Evolutionary conservation across 2,888 invertebrate genomes (phyloP), one percentile per base, ranked within the genome.

Genomic region (Anarsia innoxiella): DNA sequence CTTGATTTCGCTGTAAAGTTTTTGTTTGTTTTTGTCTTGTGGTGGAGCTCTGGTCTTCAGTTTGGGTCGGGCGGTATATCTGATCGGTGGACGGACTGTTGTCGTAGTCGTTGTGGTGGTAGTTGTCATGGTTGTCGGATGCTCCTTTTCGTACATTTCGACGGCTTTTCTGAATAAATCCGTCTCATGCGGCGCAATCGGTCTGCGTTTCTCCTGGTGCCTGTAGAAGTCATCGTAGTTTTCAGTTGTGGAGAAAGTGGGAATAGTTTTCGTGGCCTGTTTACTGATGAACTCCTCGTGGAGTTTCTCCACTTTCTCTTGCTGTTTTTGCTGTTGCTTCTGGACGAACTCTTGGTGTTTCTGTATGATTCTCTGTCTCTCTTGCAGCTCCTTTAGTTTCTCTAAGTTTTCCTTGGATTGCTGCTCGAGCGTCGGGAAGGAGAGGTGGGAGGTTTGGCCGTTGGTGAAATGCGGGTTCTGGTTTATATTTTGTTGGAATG

Each of bases 291-390:
- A 91, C 40, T 91, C 90, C 47, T 90, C 88, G 48, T 93, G 93
- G 15, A 92, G 82, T 51, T 89, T 88, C 45, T 92, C 88, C 0
- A 92, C 89, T 58, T 93, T 93, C 54, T 91, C 90, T 55, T 93
- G 89, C 28, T 92, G 90, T 50, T 92, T 92, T 49, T 93, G 88
- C 51, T 93, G 93, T 54, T 93, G 93, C 56, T 91, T 92, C 53
- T 93, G 92, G 2, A 92, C 88, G 49, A 93, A 90, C 48, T 93
- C 88, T 52, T 93, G 92, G 48, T 91, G 91, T 55, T 91, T 91
- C 49, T 91, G 90, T 41, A 91, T 91, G 2, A 91, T 86, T 45
- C 90, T 87, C 51, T 91, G 90, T 48, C 91, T 88, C 47, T 93
- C 92, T 49, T 90, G 88, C 31, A 92, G 87, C 49, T 92, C 91